phyloP scores from a whole-genome alignment of 2,113 vertebrate genomes.

The Circaetus cinerascens region DNA sequence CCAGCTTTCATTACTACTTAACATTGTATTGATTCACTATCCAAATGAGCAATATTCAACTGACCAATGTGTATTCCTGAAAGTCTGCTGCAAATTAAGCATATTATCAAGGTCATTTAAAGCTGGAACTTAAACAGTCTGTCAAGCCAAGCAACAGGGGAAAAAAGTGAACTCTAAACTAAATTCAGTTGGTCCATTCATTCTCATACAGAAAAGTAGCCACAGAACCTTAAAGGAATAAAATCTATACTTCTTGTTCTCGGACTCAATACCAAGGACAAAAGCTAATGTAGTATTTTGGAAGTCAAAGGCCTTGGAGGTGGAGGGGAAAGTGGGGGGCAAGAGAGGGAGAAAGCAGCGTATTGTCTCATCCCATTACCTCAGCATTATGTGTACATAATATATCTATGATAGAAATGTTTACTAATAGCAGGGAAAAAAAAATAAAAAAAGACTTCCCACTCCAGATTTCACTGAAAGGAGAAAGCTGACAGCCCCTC shows the following conservation, averaged over 20 bases:
- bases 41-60: constrained; percentile 8
- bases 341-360: constrained; percentile 52
- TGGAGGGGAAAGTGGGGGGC: constrained; percentile 32
- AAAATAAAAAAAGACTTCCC: constrained; percentile 52
- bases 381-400: constrained; percentile 62
- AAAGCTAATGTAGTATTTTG: constrained; percentile 63
- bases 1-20: constrained; percentile 30
- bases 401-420: constrained; percentile 63
- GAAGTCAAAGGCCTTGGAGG: constrained; percentile 62
- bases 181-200: constrained; percentile 57
- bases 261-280: constrained; percentile 54
- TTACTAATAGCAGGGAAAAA: constrained; percentile 61
- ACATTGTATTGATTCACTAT: constrained; percentile 5
- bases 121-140: constrained; percentile 56
- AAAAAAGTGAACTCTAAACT: constrained; percentile 40
- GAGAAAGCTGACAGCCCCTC: constrained; percentile 58
- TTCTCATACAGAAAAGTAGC: constrained; percentile 61
- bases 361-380: constrained; percentile 61
- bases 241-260: constrained; percentile 50
- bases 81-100: constrained; percentile 36
- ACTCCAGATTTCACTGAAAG: constrained; percentile 66
- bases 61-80: constrained; percentile 30
- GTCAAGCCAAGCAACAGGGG: constrained; percentile 30
- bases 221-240: constrained; percentile 58
- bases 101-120: constrained; percentile 34